Evolutionary conservation across 2,113 vertebrate genomes (phyloP).

Genomic region (Hypanus sabinus): DNA sequence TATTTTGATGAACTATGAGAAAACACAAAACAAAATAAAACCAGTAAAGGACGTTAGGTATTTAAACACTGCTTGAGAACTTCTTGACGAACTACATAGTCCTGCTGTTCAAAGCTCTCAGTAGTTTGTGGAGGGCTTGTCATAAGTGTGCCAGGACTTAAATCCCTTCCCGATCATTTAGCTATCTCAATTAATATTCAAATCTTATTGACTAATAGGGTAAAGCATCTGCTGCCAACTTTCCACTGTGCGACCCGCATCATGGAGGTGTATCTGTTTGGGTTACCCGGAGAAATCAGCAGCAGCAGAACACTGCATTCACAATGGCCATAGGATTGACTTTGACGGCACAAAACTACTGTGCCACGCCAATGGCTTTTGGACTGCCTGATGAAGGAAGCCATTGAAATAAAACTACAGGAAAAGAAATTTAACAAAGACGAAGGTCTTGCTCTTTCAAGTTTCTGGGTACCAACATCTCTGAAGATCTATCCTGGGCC

Average conservation of each 20-base stretch:
- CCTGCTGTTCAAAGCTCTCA: not conserved
- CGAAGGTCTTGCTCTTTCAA: no score
- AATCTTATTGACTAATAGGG: not conserved
- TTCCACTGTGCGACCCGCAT: not conserved
- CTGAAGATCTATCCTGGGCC: no score
- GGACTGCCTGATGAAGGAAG: no score
- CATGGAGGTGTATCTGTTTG: no score
- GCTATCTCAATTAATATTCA: not conserved
- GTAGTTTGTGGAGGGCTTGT: not conserved
- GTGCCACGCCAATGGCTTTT: no score
- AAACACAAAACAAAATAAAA: not conserved
- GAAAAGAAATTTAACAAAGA: no score
- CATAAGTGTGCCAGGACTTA: not conserved
- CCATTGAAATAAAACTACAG: no score
- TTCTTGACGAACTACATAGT: not conserved
- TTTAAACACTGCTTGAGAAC: not conserved
- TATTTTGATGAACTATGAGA: not conserved
- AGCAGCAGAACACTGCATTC: no score
- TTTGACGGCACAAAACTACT: no score
- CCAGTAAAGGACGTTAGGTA: not conserved
- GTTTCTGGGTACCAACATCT: no score
- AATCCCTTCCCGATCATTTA: not conserved
- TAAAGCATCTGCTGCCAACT: not conserved
- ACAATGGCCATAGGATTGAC: no score
- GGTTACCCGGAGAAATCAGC: no score